Evolutionary conservation across 2,888 invertebrate species (phyloP), one percentile per base, ranked within the genome.

Genomic region (Rhamphomyia laevipes): DNA sequence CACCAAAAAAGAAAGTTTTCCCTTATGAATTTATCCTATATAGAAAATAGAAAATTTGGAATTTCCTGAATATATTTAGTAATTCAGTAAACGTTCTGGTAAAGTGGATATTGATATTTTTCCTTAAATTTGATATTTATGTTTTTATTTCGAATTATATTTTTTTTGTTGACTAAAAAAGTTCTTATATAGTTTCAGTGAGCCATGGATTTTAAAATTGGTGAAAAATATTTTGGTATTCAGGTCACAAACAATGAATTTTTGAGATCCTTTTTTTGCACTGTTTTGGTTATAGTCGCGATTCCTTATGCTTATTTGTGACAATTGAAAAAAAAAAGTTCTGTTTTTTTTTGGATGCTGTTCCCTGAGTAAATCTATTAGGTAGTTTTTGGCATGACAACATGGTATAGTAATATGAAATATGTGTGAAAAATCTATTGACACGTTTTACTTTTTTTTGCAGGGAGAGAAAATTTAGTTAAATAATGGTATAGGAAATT

Each of bases 61-160:
- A 27, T 27, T 27, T 27, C 23, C 23, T 27, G 23, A 9, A 27
- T 21, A 42, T 16, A 51, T 57, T n/a, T 66, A 63, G 59, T 56
- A 57, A 68, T 68, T 66, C 69, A 61, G 63, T 58, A 58, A 60
- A 61, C 66, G 62, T 69, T 51, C 56, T 58, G 56, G n/a, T 60
- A 68, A 68, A 68, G 68, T 68, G 68, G 69, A 69, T 69, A 68
- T 68, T 68, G 68, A 68, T 68, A 68, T 68, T 68, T 69, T 66
- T 67, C 61, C 64, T 65, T 62, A 66, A 66, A 65, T 65, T 66
- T 63, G 62, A 68, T 68, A 69, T 68, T 67, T 68, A 68, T 69
- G 67, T 66, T 61, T 54, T 52, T 54, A 49, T 48, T 52, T 53
- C 41, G 52, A 48, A 42, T 49, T 33, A 15, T 15, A 38, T n/a